Base-by-base conservation (phyloP, 2,888 invertebrate genomes). In the Folsomia candida region DNA sequence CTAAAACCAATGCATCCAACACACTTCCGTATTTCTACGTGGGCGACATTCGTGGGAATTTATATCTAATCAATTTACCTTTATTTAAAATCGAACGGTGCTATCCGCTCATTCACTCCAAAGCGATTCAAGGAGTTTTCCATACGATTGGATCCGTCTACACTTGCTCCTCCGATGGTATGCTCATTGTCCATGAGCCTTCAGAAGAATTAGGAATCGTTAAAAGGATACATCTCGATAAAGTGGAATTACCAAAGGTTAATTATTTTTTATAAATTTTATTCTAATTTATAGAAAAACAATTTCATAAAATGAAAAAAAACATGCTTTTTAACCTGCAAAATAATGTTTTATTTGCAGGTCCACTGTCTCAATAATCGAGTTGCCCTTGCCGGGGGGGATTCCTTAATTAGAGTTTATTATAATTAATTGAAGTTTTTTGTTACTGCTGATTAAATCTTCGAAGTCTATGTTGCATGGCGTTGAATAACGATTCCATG, bases 71-170 rank as follows among this genome's bases (percentile, higher is more conserved):
- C 9, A 72, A 76, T 66, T 72, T 75, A 9, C 65, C 72, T 11
- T 47, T 65, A 0, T 76, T 78, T 47, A 61, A 72, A 66, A 69
- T 77, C 4, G 71, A 70, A 18, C 26, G 73, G 62, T 67, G 70
- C 6, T 74, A 76, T 51, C 66, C 71, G 9, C 58, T 69, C 22
- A 71, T 76, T 0, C 77, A 79, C 64, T 61, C 64, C 22, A 60
- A 72, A 58, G 66, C 76, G 1, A 75, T 79, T n/a, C 76, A 75
- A 60, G 79, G 79, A 1, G 74, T 79, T 3, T 78, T 75, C 61
- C 76, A 78, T 61, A 72, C 76, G 25, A 57, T 78, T 1, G 76
- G 75, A 1, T 63, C 66, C n/a, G 78, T 79, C 18, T 51, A 78
- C 20, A 75, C 69, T 22, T 78, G 78, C 58, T 69, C 71, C 22